These are phyloP conservation scores for Daubentonia madagascariensis DNA, from an alignment of 2,113 vertebrate genomes.

Conservation along the genomic window DNA sequence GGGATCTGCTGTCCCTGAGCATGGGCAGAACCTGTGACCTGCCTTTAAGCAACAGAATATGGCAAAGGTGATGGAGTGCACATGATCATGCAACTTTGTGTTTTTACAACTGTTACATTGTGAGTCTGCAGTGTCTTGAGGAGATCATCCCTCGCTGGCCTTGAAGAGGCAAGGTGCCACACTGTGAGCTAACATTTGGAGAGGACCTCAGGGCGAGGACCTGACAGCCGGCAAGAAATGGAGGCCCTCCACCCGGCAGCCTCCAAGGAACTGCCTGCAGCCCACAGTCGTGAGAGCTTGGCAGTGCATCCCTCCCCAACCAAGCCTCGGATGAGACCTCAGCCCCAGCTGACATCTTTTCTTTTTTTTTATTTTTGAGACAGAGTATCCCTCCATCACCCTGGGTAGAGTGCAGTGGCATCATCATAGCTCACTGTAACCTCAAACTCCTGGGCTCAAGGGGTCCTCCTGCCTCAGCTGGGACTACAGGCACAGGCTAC, in stretches of 20 bases:
- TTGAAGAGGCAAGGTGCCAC: background rate
- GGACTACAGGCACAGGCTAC: too few relatives aligned
- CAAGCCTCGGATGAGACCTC: background rate
- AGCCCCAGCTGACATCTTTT: background rate
- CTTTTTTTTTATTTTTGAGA: too few relatives aligned
- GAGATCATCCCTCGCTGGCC: background rate
- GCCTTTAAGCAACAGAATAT: background rate
- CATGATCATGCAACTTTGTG: background rate
- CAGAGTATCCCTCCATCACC: too few relatives aligned
- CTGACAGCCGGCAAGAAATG: background rate
- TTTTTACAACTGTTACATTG: background rate
- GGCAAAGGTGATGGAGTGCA: background rate
- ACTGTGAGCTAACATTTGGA: background rate
- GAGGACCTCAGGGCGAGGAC: background rate
- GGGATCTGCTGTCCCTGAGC: too few relatives aligned
- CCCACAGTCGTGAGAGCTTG: rapidly evolving
- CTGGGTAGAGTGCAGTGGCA: too few relatives aligned
- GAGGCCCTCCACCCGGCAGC: background rate
- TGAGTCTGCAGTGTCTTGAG: background rate
- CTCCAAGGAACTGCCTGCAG: background rate
- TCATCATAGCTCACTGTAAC: too few relatives aligned
- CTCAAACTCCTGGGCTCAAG: too few relatives aligned
- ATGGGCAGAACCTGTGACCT: background rate
- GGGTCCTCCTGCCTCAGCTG: too few relatives aligned
- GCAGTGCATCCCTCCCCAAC: rapidly evolving